Base-by-base conservation (phyloP, 2,888 invertebrate species). In the Antitype chi region DNA sequence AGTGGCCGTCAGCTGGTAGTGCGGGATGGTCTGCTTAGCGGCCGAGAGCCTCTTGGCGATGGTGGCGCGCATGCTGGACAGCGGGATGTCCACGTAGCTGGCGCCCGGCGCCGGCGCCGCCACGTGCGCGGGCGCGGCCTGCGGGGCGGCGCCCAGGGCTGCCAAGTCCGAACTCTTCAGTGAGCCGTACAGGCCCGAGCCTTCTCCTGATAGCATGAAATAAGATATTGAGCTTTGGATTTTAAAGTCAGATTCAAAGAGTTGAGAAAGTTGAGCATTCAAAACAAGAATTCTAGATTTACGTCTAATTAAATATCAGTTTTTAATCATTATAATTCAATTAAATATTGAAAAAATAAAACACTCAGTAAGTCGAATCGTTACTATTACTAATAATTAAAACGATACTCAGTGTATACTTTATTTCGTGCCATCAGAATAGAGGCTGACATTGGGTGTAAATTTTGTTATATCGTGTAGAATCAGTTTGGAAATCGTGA, bases 21-120 rank as follows among this genome's bases (percentile, higher is more conserved):
- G 99, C 8, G 99, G 99, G 92, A 99, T 99, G 69, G 98, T 98
- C 94, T 98, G 98, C 95, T 99, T 99, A 55, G 99, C 99, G 90
- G 98, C 98, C 2, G 98, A 93, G 70, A 99, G 97, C 59, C 99
- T 97, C 93, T 98, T 99, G 47, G 99, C 99, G 91, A 99, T 99
- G 52, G 98, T 98, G 84, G 97, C 97, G 81, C 99, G 97, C 95
- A 99, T 98, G 91, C 97, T 98, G 2, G 98, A 97, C 53, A 99
- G 97, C 0, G 99, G 98, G 82, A 99, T 97, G 96, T 99, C 99
- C 62, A 97, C 96, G 95, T 95, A 98, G 55, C 96, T 92, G 70
- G 97, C 96, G 11, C 97, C 97, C 7, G 97, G 94, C 0, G 95
- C 91, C 1, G 96, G 96, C 32, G 94, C 89, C 0, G 95, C 92